Base-by-base conservation (phyloP, 1,140 invertebrate genomes). In the Drosophila pseudoananassae region DNA sequence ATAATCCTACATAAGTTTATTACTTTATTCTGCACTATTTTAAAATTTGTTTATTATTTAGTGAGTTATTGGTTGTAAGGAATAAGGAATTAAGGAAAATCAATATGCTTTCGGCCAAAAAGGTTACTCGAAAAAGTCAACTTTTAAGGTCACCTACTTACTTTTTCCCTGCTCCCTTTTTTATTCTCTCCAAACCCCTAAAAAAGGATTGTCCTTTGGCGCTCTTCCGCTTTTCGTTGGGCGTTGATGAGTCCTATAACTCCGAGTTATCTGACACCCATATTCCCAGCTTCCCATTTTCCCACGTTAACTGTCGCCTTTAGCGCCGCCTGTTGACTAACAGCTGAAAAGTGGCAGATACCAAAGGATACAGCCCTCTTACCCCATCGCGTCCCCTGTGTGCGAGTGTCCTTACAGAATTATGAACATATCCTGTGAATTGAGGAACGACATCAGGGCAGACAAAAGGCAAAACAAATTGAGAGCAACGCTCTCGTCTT, bases 381-480 rank as follows among this genome's bases (percentile, higher is more conserved):
- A 14, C 15, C 40, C 14, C 14, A n/a, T 4, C 7, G 4, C 7
- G 7, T 4, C 14, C 9, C 43, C 9, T 59, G 73, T 65, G 60
- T 49, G 53, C 50, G 50, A 47, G 52, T 59, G 78, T 85, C 68
- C 74, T 81, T 72, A 51, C 56, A 59, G 81, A 79, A 88, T 88
- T 88, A 88, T 83, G 72, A 77, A 76, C 78, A 88, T 88, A 88
- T 88, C 83, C 83, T 88, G 83, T 88, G 57, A 88, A 77, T 88
- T 88, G 81, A 88, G 78, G 72, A 73, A 69, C 76, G 60, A 60
- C 78, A 88, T 83, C 78, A 63, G 38, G 40, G 52, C 61, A 73
- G 55, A 77, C 77, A 85, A 85, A 84, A 87, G 83, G 70, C 75
- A 83, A 78, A 88, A 83, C 83, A 88, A 87, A 87, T 87, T 87